Base-by-base conservation (phyloP, 2,113 vertebrate species). In the Austrofundulus limnaeus region DNA sequence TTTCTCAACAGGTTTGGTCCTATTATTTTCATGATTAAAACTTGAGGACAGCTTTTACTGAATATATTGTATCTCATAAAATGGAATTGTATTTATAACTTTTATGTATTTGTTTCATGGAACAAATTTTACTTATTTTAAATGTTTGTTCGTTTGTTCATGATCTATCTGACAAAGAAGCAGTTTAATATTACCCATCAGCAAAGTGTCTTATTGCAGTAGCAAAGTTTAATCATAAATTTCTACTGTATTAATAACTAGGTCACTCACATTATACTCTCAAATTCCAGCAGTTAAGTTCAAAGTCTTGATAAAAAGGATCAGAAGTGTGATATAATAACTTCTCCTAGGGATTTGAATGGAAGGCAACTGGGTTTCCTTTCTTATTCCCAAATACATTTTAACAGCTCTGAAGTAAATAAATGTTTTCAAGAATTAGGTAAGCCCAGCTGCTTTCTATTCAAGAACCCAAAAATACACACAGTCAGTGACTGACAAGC, bases 1-100 rank as follows among this genome's bases (percentile, higher is more conserved):
- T 85, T 74, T 82, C 80, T 77, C 58, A 77, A 75, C 66, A 75
- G 68, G 60, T 80, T 81, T 69, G 51, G 67, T 81, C 55, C 52
- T 63, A 61, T 59, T 72, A 69, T 31, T 85, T 34, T 34, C 78
- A 72, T 71, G 60, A 81, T 65, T 70, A 46, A 81, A 81, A 85
- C 69, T 67, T 81, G 81, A 70, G 67, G 16, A 68, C 54, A 25
- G 47, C 52, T 58, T 82, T 82, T 48, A 83, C 84, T 85, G 84
- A 67, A 17, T 34, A 51, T 59, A 78, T 69, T 75, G 19, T 70
- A 49, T 31, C 25, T 28, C 43, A 28, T 64, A 47, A 64, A 55
- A 77, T 58, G 43, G 65, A 13, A 58, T 17, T 41, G 54, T 38
- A 37, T 20, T 28, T 3, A 28, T 28, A 28, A 7, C 25, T 24